Conservation (phyloP, 2,797 vertebrate species). For the Merluccius polli region DNA sequence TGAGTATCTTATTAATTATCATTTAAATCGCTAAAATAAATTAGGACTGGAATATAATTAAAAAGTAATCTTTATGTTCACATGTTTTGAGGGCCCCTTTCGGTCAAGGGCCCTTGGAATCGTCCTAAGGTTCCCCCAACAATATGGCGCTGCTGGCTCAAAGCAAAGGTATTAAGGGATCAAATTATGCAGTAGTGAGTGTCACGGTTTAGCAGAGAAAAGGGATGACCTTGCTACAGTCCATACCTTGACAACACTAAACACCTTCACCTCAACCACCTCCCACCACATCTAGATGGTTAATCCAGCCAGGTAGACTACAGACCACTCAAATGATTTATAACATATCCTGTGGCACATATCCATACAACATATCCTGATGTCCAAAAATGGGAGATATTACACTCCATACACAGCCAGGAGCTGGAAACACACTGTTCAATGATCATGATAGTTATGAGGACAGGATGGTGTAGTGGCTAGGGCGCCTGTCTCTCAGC, state of each 20-base stretch:
- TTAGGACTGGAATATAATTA: too few relatives aligned
- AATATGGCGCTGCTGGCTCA: too few relatives aligned
- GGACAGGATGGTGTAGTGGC: neutral
- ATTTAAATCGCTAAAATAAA: too few relatives aligned
- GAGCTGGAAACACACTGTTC: neutral
- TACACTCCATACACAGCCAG: neutral
- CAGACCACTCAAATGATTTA: neutral
- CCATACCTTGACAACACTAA: too few relatives aligned
- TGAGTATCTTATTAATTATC: too few relatives aligned
- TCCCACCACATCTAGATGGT: neutral
- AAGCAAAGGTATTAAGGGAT: neutral
- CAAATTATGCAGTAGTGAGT: neutral
- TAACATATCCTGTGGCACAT: neutral
- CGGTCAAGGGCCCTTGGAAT: too few relatives aligned
- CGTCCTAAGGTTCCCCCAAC: too few relatives aligned
- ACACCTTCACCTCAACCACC: too few relatives aligned
- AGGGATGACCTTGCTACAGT: neutral
- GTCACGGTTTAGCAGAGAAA: neutral
- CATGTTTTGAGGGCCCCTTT: too few relatives aligned
- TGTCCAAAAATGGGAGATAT: neutral
- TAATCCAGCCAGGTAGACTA: neutral
- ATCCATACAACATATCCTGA: too few relatives aligned
- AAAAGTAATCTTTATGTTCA: too few relatives aligned
- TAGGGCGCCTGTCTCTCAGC: neutral
- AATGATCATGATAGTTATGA: neutral